Evolutionary conservation across 2,888 invertebrate genomes (phyloP).

Genomic region (Spisula subtruncata): DNA sequence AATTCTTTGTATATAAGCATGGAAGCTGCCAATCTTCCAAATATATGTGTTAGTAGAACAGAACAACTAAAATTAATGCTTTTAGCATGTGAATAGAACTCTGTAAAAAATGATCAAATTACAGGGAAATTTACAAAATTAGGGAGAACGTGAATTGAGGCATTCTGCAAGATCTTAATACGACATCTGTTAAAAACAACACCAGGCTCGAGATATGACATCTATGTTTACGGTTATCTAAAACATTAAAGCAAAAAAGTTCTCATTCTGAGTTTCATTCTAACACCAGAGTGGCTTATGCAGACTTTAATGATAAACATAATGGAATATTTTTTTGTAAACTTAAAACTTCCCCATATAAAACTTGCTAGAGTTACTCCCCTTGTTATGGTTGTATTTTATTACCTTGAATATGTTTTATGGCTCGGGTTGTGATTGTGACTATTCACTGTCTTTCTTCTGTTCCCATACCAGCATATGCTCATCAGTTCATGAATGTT

Average conservation of each 20-base stretch:
- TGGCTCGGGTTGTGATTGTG: no score
- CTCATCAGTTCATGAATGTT: no score
- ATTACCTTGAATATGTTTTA: no score
- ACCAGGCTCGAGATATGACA: conserved; percentile 23
- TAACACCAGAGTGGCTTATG: conserved; percentile 36
- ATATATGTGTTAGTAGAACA: conserved; percentile 13
- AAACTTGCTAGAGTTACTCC: no score
- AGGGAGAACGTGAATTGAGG: background rate
- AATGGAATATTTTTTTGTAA: no score
- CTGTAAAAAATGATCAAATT: background rate
- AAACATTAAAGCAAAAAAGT: conserved; percentile 35
- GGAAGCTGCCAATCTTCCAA: conserved; percentile 10
- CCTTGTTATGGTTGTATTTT: no score
- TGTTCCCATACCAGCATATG: no score
- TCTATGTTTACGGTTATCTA: conserved; percentile 44
- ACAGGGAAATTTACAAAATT: background rate
- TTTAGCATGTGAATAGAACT: conserved; percentile 5
- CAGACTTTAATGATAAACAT: no score
- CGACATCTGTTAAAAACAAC: conserved; percentile 32
- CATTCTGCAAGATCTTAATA: background rate
- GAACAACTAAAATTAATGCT: conserved; percentile 17
- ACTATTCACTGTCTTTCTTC: no score
- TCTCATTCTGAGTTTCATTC: conserved; percentile 53
- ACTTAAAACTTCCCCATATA: no score
- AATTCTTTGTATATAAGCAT: background rate